Evolutionary conservation across 2,113 vertebrate genomes (phyloP).

Genomic region (Zonotrichia leucophrys): DNA sequence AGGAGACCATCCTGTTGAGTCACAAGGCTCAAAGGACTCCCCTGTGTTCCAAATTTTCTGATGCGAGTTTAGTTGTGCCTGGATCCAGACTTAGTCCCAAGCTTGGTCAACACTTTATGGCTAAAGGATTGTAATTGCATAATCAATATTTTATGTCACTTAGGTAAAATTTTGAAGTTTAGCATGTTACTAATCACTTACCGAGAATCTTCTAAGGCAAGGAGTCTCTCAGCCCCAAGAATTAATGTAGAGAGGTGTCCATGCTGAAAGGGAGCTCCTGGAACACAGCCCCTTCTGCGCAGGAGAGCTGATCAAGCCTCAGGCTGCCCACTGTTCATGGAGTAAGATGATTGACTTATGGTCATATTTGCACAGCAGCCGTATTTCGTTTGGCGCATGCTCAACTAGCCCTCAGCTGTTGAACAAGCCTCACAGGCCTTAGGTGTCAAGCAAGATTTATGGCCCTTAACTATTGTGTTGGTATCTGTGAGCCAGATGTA

Average conservation of each 20-base stretch:
- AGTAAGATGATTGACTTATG: background rate
- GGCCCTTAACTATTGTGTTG: background rate
- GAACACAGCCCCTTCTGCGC: background rate
- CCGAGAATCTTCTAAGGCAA: background rate
- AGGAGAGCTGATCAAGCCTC: background rate
- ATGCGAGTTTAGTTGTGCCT: background rate
- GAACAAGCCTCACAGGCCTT: background rate
- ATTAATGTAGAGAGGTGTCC: too few relatives aligned
- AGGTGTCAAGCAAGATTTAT: background rate
- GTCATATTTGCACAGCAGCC: background rate
- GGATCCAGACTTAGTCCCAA: background rate
- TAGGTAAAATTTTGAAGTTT: background rate
- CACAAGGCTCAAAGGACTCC: background rate
- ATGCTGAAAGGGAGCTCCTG: background rate
- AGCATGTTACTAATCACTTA: background rate
- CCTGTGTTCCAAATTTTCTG: background rate
- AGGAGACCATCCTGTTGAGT: background rate
- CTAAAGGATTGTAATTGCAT: background rate
- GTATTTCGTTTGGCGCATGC: background rate
- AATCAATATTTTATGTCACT: background rate
- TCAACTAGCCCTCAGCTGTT: background rate
- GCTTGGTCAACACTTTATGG: background rate
- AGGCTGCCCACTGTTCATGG: background rate
- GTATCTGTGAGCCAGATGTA: background rate
- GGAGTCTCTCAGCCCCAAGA: background rate